These are phyloP conservation scores for Glaucidium brasilianum DNA, from an alignment of 2,113 vertebrate species.

Conservation along the genomic window DNA sequence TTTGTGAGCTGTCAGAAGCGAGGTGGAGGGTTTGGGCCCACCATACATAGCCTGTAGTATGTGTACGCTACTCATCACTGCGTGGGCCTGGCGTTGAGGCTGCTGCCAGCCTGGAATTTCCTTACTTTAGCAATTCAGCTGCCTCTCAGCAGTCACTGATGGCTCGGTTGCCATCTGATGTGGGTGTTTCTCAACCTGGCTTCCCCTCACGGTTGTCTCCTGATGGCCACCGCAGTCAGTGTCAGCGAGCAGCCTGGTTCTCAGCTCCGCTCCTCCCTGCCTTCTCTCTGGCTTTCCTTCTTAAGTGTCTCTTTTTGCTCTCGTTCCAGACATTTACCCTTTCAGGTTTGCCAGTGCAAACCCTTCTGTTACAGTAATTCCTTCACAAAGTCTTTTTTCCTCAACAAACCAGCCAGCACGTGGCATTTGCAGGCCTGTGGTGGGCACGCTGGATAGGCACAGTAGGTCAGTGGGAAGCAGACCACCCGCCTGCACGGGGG, in stretches of 20 bases:
- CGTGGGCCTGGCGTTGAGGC: not conserved
- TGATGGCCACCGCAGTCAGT: not conserved
- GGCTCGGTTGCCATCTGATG: not conserved
- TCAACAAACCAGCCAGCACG: not conserved
- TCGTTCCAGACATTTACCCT: not conserved
- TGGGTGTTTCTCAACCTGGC: not conserved
- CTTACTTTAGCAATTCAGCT: not conserved
- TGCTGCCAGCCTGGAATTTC: not conserved
- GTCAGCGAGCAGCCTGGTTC: not conserved
- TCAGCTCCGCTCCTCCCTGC: not conserved
- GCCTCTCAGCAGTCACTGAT: not conserved
- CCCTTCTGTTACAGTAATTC: not conserved
- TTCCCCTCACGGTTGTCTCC: not conserved
- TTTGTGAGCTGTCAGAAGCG: not conserved
- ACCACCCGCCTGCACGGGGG: accelerated
- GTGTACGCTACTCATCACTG: not conserved
- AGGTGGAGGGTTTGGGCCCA: not conserved
- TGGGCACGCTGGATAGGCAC: not conserved
- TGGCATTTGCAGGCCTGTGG: not conserved
- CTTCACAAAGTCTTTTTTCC: not conserved
- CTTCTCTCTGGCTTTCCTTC: not conserved
- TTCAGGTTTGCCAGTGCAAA: not conserved
- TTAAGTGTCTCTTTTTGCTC: not conserved
- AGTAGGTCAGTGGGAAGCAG: not conserved
- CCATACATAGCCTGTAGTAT: not conserved